Percentiles rank a stretch among this genome's conserved stretches.
Evolutionary conservation across 2,888 invertebrate genomes (phyloP).

Genomic region (Rambutsinella grinnellia): DNA sequence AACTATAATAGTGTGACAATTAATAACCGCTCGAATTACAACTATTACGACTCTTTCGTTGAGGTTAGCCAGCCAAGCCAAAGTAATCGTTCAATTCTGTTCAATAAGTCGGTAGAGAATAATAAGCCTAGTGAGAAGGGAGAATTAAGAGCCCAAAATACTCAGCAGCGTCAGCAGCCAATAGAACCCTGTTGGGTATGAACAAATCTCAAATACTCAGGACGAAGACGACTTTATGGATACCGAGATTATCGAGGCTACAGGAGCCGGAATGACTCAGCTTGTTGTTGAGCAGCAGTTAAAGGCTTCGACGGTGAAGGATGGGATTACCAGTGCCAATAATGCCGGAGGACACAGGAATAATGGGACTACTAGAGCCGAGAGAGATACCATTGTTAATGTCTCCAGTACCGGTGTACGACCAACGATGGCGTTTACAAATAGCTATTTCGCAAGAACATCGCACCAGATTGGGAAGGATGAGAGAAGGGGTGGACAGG

Average conservation of each 20-base stretch:
- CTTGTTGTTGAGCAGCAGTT: background rate
- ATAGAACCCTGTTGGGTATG: background rate
- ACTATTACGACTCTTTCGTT: constrained; percentile 36
- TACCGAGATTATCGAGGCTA: constrained; percentile 11
- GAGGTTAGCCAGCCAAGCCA: constrained; percentile 22
- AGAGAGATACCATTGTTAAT: constrained; percentile 28
- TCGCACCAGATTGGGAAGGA: background rate
- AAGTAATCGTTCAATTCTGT: constrained; percentile 27
- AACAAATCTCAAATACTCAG: background rate
- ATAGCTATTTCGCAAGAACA: constrained; percentile 30
- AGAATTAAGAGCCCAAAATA: constrained; percentile 24
- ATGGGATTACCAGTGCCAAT: constrained; percentile 7
- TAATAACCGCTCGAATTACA: constrained; percentile 51
- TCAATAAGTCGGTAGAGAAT: constrained; percentile 20
- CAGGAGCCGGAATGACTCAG: background rate
- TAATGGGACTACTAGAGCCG: constrained; percentile 49
- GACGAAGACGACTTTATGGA: constrained; percentile 10
- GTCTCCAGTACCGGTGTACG: constrained; percentile 43
- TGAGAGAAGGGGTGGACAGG: background rate
- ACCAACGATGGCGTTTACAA: constrained; percentile 45
- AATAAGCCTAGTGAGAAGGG: background rate
- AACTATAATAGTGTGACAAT: background rate
- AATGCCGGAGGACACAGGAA: background rate
- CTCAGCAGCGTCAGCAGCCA: constrained; percentile 39
- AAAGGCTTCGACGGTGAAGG: constrained; percentile 33